Base-by-base conservation (phyloP, 2,888 invertebrate genomes). In the Drosophila acutilabella region DNA sequence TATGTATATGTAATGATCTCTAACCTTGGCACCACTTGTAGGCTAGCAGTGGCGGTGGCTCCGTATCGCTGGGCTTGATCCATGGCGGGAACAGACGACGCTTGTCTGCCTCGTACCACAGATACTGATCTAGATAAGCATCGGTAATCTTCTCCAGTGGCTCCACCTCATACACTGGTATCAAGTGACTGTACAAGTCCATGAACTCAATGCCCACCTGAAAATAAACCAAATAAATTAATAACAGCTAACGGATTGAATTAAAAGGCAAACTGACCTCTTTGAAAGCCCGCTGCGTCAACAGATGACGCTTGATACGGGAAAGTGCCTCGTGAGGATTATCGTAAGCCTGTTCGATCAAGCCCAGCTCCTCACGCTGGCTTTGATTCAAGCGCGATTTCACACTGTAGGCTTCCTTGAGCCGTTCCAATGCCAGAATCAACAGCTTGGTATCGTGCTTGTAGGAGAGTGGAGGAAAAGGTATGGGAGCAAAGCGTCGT, bases 91-190 rank as follows among this genome's bases (percentile, higher is more conserved):
- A 97, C 13, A 99, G 93, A 8, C 98, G 94, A 11, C 99, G 94
- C 90, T 99, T 99, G 93, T 99, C 99, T 0, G 99, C 99, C 92
- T 99, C 99, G 91, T 98, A 98, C 99, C 99, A 99, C 53, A 99
- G 93, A 93, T 99, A 99, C 93, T 99, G 99, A 93, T 99, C 99
- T 62, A 99, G 93, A 93, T 99, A 99, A 0, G 99, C 99, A 91
- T 99, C 99, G 0, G 99, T 99, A 72, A 99, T 99, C 93, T 99
- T 99, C 93, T 99, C 99, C 60, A 99, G 93, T 0, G 99, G 99
- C 90, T 99, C 99, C 44, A 99, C 99, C 91, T 99, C 99, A 92
- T 99, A 99, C 0, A 99, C 99, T 0, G 99, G 99, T 73, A 99
- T 98, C 71, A 99, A 93, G 91, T 99, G 99, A 68, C 98, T 99